Conservation (phyloP, 2,888 invertebrate species). For the Acanthosepion lycidas region DNA sequence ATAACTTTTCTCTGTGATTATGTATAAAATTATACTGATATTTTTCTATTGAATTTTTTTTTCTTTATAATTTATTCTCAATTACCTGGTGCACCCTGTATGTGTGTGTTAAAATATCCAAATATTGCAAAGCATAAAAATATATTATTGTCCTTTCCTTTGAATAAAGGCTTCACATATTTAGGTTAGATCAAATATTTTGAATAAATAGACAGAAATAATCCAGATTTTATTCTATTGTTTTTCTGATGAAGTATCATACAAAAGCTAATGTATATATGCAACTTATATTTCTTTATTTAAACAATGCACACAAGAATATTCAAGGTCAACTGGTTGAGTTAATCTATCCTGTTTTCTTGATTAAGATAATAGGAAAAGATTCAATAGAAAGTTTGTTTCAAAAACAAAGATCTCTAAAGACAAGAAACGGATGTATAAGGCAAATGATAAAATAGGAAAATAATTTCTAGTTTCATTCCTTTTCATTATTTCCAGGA, state of each 20-base stretch:
- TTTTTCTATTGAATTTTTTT: too few species aligned
- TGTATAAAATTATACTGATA: too few species aligned
- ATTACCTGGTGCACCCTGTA: too few species aligned
- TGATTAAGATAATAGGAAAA: neutral
- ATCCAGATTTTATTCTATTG: neutral
- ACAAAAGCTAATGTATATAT: neutral
- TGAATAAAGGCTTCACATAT: neutral
- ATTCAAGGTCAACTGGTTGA: constrained; percentile 33
- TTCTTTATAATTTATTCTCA: too few species aligned
- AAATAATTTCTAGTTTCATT: neutral
- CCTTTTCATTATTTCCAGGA: neutral
- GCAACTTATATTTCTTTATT: neutral
- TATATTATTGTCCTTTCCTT: neutral
- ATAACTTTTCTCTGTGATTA: too few species aligned
- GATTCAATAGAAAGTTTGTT: neutral
- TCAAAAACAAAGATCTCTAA: neutral
- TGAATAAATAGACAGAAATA: neutral
- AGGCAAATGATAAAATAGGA: neutral
- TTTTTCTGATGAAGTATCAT: neutral
- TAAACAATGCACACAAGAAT: neutral
- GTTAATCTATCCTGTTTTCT: neutral
- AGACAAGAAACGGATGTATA: neutral
- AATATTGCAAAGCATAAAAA: too few species aligned
- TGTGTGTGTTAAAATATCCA: too few species aligned
- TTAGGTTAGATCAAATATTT: neutral